A percentile compares a stretch with the other conserved stretches of the same genome.
phyloP scores from a whole-genome alignment of 2,888 invertebrate species.

The Drosophila mercatorum region DNA sequence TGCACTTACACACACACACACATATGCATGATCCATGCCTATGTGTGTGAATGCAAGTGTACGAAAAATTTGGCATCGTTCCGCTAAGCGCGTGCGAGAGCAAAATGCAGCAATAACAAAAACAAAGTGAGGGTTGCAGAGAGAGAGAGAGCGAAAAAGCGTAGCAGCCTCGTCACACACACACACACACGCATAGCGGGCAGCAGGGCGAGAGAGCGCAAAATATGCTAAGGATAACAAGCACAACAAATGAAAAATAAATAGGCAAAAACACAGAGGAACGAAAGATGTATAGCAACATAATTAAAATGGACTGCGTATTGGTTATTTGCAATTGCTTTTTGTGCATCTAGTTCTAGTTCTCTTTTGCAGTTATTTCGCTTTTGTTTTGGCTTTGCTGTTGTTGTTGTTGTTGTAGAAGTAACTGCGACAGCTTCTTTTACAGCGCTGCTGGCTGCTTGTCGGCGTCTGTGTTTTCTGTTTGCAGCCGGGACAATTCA shows the following conservation, averaged over 20 bases:
- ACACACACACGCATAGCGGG: neutral
- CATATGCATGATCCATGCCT: neutral
- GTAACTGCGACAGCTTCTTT: conserved; percentile 26
- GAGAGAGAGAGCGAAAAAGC: neutral
- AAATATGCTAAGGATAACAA: conserved; percentile 50
- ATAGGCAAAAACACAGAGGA: neutral
- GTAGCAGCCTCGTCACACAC: conserved; percentile 3
- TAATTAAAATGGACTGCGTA: no score
- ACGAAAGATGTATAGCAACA: no score
- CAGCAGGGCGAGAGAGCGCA: neutral
- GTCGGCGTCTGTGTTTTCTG: conserved; percentile 21
- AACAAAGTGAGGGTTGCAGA: conserved; percentile 44
- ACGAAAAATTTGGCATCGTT: conserved; percentile 26
- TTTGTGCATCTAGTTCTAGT: neutral
- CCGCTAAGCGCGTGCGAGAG: conserved; percentile 2
- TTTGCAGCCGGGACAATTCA: conserved; percentile 39
- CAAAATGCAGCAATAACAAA: conserved; percentile 25
- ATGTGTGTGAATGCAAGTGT: conserved; percentile 19
- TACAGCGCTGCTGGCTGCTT: conserved; percentile 11
- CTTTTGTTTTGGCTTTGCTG: conserved; percentile 25
- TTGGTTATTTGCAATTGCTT: conserved; percentile 11
- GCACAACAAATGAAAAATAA: conserved; percentile 44
- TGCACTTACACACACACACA: neutral
- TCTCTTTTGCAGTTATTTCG: conserved; percentile 1
- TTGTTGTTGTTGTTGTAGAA: conserved; percentile 24